Percentiles rank a stretch among this genome's conserved stretches.
Conservation (phyloP, 2,797 vertebrate genomes). For the Rhinogobio ventralis region DNA sequence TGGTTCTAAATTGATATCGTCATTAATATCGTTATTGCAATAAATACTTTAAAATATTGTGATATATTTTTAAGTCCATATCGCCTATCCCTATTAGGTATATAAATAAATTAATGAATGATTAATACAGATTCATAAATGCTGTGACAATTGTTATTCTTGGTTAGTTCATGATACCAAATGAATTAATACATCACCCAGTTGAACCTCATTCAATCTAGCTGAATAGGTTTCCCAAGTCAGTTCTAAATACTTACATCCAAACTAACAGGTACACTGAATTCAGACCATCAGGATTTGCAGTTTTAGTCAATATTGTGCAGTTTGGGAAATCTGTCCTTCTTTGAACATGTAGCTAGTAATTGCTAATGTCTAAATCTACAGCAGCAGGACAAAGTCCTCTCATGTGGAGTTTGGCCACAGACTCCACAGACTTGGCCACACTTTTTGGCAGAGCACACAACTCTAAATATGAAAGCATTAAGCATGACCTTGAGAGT, state of each 20-base stretch:
- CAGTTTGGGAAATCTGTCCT: conserved; percentile 66
- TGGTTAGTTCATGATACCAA: not conserved
- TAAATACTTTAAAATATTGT: too few species aligned
- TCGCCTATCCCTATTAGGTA: not conserved
- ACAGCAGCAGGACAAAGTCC: conserved; percentile 60
- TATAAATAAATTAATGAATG: not conserved
- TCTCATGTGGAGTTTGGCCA: conserved; percentile 62
- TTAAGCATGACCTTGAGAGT: conserved; percentile 39
- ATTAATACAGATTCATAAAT: not conserved
- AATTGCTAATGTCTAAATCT: conserved; percentile 77
- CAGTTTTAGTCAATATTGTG: not conserved
- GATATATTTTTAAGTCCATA: too few species aligned
- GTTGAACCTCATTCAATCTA: not conserved
- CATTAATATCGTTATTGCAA: too few species aligned
- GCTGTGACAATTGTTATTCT: not conserved
- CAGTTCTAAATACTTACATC: too few species aligned
- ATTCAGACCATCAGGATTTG: not conserved
- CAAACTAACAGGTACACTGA: not conserved
- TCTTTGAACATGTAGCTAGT: conserved; percentile 71
- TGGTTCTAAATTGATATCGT: too few species aligned
- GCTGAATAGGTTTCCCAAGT: not conserved
- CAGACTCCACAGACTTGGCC: conserved; percentile 1
- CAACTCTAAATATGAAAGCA: conserved; percentile 56
- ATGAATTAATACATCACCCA: not conserved
- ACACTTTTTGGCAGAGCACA: conserved; percentile 1